phyloP scores from a whole-genome alignment of 2,888 invertebrate genomes.

The Dusona sp. region DNA sequence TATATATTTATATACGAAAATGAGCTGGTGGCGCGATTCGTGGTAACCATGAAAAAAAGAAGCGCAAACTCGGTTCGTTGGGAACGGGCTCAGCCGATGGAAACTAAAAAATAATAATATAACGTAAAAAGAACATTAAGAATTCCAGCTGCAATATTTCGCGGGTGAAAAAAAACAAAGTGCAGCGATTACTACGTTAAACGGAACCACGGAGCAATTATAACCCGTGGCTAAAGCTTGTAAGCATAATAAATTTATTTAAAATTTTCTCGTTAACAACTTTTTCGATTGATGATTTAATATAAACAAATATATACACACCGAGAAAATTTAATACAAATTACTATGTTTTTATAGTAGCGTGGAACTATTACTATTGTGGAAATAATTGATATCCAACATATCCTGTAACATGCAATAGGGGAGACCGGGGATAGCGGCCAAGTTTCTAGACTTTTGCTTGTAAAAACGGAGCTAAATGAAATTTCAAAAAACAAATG shows the following conservation, averaged over 20 bases:
- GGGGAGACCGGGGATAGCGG: no score
- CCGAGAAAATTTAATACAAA: neutral
- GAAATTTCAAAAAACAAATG: no score
- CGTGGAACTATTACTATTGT: neutral
- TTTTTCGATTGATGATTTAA: neutral
- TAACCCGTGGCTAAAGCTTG: constrained; percentile 32
- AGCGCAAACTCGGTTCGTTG: constrained; percentile 4
- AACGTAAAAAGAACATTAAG: constrained; percentile 54
- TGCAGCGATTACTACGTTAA: constrained; percentile 21
- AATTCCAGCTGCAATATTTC: constrained; percentile 55
- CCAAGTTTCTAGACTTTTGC: no score
- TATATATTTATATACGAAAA: constrained; percentile 13
- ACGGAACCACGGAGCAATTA: constrained; percentile 48
- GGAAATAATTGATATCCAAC: neutral
- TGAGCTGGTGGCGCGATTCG: neutral
- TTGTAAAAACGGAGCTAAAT: no score
- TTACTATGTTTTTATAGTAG: neutral
- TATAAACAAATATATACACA: neutral
- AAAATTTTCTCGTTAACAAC: constrained; percentile 24
- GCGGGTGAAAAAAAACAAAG: constrained; percentile 26
- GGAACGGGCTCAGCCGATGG: constrained; percentile 29
- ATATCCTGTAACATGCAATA: neutral
- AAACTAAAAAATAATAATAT: constrained; percentile 36
- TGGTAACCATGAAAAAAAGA: constrained; percentile 30
- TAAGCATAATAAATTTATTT: constrained; percentile 14